A percentile compares a stretch with the other conserved stretches of the same genome.
Conservation (phyloP, 2,113 vertebrate species). For the Tragelaphus strepsiceros region DNA sequence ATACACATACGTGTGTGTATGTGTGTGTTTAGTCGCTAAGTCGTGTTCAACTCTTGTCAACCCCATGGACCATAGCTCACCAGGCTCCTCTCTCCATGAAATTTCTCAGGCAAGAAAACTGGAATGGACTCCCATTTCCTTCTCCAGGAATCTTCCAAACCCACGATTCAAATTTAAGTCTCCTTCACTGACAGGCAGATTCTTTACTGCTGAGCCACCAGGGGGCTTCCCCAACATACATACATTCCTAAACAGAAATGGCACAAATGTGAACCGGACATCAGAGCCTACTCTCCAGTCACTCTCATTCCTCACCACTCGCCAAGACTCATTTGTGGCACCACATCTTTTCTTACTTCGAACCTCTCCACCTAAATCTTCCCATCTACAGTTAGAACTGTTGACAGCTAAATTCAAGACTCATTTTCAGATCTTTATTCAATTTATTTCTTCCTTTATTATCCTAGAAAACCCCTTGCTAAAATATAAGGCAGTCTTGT, state of each 20-base stretch:
- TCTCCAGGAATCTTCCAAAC: background rate
- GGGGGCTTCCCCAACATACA: background rate
- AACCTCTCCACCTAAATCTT: background rate
- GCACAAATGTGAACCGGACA: background rate
- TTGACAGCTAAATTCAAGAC: background rate
- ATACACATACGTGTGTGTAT: fast-evolving
- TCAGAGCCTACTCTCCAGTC: background rate
- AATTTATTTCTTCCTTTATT: background rate
- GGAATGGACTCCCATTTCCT: background rate
- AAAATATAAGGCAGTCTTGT: background rate
- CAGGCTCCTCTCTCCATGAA: background rate
- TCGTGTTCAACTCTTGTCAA: background rate
- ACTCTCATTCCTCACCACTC: background rate
- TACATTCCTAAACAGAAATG: background rate
- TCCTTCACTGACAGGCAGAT: background rate
- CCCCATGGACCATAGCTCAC: background rate
- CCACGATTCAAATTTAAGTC: background rate
- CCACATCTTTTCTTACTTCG: background rate
- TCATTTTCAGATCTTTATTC: background rate
- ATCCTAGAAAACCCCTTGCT: background rate
- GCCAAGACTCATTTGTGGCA: background rate
- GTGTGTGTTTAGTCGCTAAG: background rate
- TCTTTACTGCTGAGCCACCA: background rate
- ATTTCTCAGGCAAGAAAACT: background rate
- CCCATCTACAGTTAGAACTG: background rate